Evolutionary conservation across 2,113 vertebrate species (phyloP), one percentile per base, ranked within the genome.

Genomic region (Corydoras sp.): DNA sequence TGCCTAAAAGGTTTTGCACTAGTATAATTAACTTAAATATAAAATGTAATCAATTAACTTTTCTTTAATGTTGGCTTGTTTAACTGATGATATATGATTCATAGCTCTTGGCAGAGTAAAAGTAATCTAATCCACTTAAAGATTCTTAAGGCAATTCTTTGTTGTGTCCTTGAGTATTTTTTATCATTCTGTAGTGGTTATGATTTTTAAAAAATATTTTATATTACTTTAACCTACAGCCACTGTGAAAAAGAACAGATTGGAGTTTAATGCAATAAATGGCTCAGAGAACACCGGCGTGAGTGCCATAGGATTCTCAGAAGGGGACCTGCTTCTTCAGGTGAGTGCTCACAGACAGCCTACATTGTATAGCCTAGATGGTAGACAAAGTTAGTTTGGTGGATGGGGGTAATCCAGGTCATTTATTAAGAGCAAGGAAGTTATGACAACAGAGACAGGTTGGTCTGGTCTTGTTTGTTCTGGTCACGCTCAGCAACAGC

Each of bases 301-400:
- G 60, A 43, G 82, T n/a, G 0, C 2, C 0, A 3, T 68, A 0
- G 65, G 72, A 3, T 79, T 92, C 74, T 86, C 89, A 10, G 91
- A 93, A 73, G 89, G 88, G 0, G 87, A 93, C 4, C 68, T 93
- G 6, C 86, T 93, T 75, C 91, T 92, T 9, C 89, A 92, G 89
- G 92, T 93, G 72, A 3, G 0, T 58, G 43, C 12, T 58, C 32
- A 53, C 8, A 15, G 59, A 29, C 32, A 77, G 73, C 72, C 65
- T 69, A 58, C 75, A 67, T 62, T 69, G 54, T 51, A n/a, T 58
- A 64, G 63, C 6, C 0, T 50, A 13, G 14, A 31, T 12, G 11
- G n/a, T 49, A 32, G 12, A 72, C 31, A 43, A 30, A 24, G 5
- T 18, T 10, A 54, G 68, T 14, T 24, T 70, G 58, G 30, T 81